Conservation (phyloP, 2,888 invertebrate genomes). For the Rhyacophila evoluta region DNA sequence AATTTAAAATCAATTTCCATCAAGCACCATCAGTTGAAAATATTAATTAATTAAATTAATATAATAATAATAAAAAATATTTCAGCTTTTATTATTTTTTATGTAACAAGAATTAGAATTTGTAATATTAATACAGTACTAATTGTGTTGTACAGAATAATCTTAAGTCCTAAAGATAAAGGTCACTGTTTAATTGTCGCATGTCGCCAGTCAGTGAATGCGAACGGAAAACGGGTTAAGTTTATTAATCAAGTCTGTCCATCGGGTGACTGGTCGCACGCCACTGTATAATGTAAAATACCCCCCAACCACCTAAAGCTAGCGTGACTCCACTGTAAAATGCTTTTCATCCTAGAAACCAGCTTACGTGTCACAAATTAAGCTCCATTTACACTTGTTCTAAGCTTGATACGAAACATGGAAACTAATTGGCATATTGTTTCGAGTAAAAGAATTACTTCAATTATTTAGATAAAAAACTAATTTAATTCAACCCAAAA, state of each 20-base stretch:
- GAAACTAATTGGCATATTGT: not conserved
- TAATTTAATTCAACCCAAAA: too few species aligned
- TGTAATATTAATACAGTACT: not conserved
- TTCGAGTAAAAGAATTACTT: not conserved
- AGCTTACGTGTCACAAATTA: not conserved
- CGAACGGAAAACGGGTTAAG: constrained; percentile 34
- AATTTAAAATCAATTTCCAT: too few species aligned
- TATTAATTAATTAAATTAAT: too few species aligned
- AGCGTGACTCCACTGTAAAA: constrained; percentile 4
- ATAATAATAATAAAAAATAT: not conserved
- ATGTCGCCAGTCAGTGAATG: constrained; percentile 26
- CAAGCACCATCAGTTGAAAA: too few species aligned
- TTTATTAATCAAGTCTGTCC: constrained; percentile 40
- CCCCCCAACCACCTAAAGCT: not conserved
- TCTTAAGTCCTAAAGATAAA: not conserved
- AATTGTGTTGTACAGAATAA: constrained; percentile 5
- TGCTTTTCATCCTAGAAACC: constrained; percentile 15
- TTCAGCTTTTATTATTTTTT: too few species aligned
- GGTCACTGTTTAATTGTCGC: constrained; percentile 34
- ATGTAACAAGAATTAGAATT: too few species aligned
- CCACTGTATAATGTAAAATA: not conserved
- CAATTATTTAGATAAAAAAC: too few species aligned
- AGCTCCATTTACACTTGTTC: not conserved
- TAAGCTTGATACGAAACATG: not conserved
- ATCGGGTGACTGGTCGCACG: constrained; percentile 20